phyloP scores from a whole-genome alignment of 2,797 vertebrate species.

The Choloepus didactylus region DNA sequence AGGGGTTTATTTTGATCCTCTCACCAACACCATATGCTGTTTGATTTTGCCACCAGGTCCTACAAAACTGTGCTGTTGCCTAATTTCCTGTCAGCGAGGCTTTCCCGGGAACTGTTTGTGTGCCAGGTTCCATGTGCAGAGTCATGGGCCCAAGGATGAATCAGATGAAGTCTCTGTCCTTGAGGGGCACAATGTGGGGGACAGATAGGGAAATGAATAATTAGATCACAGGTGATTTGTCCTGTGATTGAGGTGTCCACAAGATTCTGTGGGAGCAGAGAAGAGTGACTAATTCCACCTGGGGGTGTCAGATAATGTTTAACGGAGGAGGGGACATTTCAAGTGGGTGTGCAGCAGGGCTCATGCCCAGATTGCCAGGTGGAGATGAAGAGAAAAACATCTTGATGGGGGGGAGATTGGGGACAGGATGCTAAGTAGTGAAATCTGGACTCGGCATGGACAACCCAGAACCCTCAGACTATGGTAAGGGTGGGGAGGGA shows the following conservation, averaged over 20 bases:
- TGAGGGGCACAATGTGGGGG: not conserved
- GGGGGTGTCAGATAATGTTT: slow-evolving; percentile 1
- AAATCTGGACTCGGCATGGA: not conserved
- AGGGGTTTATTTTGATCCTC: slow-evolving; percentile 21
- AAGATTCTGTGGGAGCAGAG: not conserved
- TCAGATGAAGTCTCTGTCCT: slow-evolving; percentile 30
- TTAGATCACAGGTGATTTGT: not conserved
- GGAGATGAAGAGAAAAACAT: not conserved
- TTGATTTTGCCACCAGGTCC: not conserved
- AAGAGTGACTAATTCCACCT: slow-evolving; percentile 34
- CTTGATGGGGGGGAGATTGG: not conserved
- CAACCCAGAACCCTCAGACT: not conserved
- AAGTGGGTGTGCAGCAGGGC: not conserved
- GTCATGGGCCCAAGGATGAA: not conserved
- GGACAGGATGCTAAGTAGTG: not conserved
- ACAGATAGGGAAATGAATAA: not conserved
- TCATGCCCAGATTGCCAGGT: not conserved
- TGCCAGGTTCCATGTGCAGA: not conserved
- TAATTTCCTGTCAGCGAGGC: not conserved
- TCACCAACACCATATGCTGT: not conserved
- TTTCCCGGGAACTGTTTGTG: not conserved
- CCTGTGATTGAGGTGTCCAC: not conserved
- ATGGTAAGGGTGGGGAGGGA: not conserved
- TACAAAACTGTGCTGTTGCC: not conserved
- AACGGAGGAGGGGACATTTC: not conserved